These are phyloP conservation scores for Hylomyscus alleni DNA, from an alignment of 2,797 vertebrate species.

Conservation along the genomic window DNA sequence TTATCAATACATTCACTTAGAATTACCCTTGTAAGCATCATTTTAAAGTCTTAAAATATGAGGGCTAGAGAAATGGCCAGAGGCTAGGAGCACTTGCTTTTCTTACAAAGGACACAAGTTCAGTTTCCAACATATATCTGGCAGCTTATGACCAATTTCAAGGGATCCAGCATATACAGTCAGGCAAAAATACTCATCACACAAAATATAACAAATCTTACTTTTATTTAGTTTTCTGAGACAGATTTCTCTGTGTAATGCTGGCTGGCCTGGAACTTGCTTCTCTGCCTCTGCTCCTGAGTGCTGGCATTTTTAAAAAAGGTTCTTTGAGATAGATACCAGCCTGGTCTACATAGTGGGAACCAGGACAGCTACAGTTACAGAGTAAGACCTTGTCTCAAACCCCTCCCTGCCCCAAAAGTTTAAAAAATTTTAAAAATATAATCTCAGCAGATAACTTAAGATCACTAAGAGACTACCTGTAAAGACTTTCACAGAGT, in stretches of 20 bases:
- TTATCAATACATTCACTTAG: background rate
- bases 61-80: background rate
- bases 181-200: background rate
- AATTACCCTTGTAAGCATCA: conserved; percentile 55
- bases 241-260: background rate
- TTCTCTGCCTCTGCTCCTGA: background rate
- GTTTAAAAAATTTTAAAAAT: background rate
- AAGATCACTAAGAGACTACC: background rate
- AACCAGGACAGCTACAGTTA: background rate
- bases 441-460: background rate
- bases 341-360: background rate
- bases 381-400: background rate
- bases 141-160: background rate
- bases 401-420: background rate
- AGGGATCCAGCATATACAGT: background rate
- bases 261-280: background rate
- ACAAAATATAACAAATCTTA: background rate
- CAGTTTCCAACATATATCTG: background rate
- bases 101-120: background rate
- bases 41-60: conserved; percentile 23
- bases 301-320: background rate
- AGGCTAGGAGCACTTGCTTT: too few relatives aligned
- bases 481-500: conserved; percentile 24
- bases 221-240: background rate
- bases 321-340: background rate